Base-by-base conservation (phyloP, 2,113 vertebrate genomes). In the Dicerorhinus sumatrensis region DNA sequence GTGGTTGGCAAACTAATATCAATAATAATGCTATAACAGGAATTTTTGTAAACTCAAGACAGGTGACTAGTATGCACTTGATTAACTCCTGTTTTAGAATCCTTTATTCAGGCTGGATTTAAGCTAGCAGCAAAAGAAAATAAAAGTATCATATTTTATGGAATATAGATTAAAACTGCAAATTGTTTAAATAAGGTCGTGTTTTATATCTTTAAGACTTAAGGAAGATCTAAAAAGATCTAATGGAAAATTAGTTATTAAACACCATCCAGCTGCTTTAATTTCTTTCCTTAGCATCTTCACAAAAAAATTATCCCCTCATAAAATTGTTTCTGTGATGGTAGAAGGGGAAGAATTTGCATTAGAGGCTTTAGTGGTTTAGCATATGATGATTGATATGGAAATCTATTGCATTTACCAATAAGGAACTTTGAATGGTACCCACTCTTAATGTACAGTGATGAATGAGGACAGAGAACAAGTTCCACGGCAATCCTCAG, bases 151-250 rank as follows among this genome's bases (percentile, higher is more conserved):
- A 48, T 65, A 48, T 81, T 85, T 70, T 72, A 21, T 48, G 51
- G 17, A 65, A 89, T 3, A 21, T 84, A n/a, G 42, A 48, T 63
- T 84, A 51, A 88, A 70, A 60, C 17, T 20, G 42, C 8, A 80
- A 69, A 27, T 62, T 88, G 89, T 89, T 67, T 85, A 96, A 60
- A 27, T 76, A 69, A 83, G 33, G 36, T 84, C 76, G 51, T 9
- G 20, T 23, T 86, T 92, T 95, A 60, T 87, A 75, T 69, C 9
- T 88, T 63, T 85, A 76, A 96, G 63, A 96, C 27, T 77, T 36
- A 85, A 72, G 79, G 29, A 91, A 60, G 23, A n/a, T 89, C 23
- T 60, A 48, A 94, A 81, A 56, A 77, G 69, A 72, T 46, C 67
- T 8, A 81, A 3, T 58, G 29, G 42, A 77, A 85, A 82, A 31